Conservation (phyloP, 2,888 invertebrate genomes). For the Himalopsyche japonica region DNA sequence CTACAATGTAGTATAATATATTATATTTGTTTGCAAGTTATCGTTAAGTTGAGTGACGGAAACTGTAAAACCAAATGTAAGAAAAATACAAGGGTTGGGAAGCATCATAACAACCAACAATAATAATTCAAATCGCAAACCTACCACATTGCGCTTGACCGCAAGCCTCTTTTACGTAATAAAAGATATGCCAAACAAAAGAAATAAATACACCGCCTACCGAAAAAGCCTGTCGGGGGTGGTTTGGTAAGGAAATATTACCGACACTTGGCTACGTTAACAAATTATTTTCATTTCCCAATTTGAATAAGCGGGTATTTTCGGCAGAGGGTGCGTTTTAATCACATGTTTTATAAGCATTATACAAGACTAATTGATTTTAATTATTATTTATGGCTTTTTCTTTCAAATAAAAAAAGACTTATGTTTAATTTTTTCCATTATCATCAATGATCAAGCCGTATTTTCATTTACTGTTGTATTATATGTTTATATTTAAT, state of each 20-base stretch:
- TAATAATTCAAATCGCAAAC: conserved; percentile 36
- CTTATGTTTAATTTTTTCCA: too few species aligned
- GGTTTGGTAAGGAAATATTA: background rate
- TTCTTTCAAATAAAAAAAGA: background rate
- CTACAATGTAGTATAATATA: too few species aligned
- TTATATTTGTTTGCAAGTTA: too few species aligned
- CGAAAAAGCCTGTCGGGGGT: background rate
- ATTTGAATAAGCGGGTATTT: background rate
- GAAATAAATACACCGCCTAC: conserved; percentile 7
- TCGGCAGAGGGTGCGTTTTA: background rate
- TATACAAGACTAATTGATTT: background rate
- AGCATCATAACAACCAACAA: conserved; percentile 6
- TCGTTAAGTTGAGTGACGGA: too few species aligned
- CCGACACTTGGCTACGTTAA: conserved; percentile 3
- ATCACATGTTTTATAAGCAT: background rate
- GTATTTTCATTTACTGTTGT: too few species aligned
- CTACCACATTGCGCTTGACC: conserved; percentile 27
- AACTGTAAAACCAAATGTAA: background rate
- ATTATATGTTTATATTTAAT: too few species aligned
- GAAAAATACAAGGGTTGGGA: background rate
- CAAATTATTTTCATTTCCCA: background rate
- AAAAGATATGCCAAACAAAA: conserved; percentile 15
- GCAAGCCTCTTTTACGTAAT: conserved; percentile 16
- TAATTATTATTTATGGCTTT: background rate
- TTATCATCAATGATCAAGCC: too few species aligned